Conservation (phyloP, 2,888 invertebrate genomes). For the Drosophila mimica region DNA sequence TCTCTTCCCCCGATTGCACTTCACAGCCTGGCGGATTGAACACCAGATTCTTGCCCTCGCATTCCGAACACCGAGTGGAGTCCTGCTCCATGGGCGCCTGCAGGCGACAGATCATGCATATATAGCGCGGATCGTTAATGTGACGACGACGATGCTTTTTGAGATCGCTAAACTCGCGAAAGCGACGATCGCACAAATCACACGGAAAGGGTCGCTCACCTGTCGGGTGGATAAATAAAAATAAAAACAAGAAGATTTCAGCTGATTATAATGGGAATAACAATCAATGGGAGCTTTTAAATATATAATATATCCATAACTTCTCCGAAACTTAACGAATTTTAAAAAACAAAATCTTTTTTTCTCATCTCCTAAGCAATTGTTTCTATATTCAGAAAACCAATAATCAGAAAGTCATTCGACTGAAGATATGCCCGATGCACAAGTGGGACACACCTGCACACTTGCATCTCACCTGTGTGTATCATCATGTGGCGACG, state of each 20-base stretch:
- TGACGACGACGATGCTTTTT: conserved; percentile 84
- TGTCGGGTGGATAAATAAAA: conserved; percentile 23
- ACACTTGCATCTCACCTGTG: conserved; percentile 72
- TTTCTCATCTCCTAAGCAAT: neutral
- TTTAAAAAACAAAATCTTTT: neutral
- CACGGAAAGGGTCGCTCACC: conserved; percentile 84
- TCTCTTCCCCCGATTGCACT: conserved; percentile 8
- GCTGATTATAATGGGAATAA: neutral
- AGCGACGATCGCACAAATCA: conserved; percentile 83
- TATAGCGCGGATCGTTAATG: conserved; percentile 74
- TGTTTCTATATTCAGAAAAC: neutral
- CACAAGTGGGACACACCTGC: conserved; percentile 8
- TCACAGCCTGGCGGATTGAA: conserved; percentile 38
- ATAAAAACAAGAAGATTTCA: too few relatives aligned
- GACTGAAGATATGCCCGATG: conserved; percentile 4
- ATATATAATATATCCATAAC: neutral
- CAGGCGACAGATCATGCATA: conserved; percentile 83
- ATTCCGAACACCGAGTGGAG: conserved; percentile 82
- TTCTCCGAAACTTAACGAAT: neutral
- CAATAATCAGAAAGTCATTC: neutral
- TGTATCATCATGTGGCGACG: conserved; percentile 85
- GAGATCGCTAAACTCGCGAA: conserved; percentile 84
- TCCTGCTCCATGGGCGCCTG: conserved; percentile 79
- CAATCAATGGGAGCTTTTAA: neutral
- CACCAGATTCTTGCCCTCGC: conserved; percentile 78